Base-by-base conservation (phyloP, 2,888 invertebrate species). In the Embidobia sp. region DNA sequence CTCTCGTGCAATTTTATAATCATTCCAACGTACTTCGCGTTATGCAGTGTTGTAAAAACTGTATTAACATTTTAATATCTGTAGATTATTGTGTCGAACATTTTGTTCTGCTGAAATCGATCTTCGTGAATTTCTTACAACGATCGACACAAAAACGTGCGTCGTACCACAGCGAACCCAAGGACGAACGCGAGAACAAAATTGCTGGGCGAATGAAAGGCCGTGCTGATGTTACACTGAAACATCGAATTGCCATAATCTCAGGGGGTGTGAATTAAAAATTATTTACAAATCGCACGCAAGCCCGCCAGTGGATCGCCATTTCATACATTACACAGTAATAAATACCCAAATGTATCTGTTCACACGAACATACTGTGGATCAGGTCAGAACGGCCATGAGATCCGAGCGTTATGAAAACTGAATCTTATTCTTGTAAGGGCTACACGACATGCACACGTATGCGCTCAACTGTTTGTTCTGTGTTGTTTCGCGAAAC, bases 331-430 rank as follows among this genome's bases (percentile, higher is more conserved):
- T 67, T 67, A 75, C 67, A 75, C 74, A 63, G 61, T 75, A 75
- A 75, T 75, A 67, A 75, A 75, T 67, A 75, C 42, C 46, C 46
- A 61, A 46, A 75, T 75, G 53, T 75, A 48, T 48, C 55, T 67
- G 59, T 75, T 67, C 74, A 61, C 61, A 67, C 61, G 74, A 75
- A 67, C 74, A 75, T 74, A 74, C 74, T 18, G 19, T 53, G 44
- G 42, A 53, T 74, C 59, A 57, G 19, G 51, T 53, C 53, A 46
- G 22, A 55, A 55, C 33, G 22, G 33, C 8, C 26, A n/a, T 4
- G 22, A 51, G 5, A 64, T 29, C 16, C n/a, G 29, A 27, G 16
- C 16, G 13, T 29, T 49, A 27, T 8, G 19, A 51, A 31, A 40
- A 46, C 35, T 33, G 46, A 46, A 35, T 66, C 27, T 44, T 33